A percentile compares a stretch with the other conserved stretches of the same genome.
These are phyloP conservation scores for Leptinotarsa texana DNA, from an alignment of 1,140 invertebrate species.

Conservation along the genomic window DNA sequence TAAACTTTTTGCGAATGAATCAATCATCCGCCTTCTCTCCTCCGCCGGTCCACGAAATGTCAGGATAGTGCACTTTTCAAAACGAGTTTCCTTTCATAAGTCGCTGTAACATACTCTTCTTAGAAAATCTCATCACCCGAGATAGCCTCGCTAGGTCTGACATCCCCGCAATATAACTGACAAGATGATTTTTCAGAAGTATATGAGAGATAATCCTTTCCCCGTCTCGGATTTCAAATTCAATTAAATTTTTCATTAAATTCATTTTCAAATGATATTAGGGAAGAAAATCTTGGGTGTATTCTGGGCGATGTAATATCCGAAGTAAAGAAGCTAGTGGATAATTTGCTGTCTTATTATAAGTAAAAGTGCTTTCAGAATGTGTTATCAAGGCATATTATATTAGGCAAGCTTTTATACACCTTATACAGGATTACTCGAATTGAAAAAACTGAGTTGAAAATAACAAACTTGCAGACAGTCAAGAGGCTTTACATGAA, in stretches of 20 bases:
- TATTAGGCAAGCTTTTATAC: too few relatives aligned
- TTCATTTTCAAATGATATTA: not conserved
- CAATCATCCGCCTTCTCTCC: not conserved
- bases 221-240: not conserved
- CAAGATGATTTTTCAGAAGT: not conserved
- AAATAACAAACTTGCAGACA: too few relatives aligned
- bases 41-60: not conserved
- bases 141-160: not conserved
- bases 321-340: too few relatives aligned
- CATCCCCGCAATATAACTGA: not conserved
- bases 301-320: too few relatives aligned
- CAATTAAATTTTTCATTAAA: slow-evolving; percentile 6
- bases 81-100: not conserved
- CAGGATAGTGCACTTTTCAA: not conserved
- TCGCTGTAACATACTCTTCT: not conserved
- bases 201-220: not conserved
- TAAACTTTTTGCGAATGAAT: too few relatives aligned
- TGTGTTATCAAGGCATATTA: too few relatives aligned
- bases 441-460: too few relatives aligned
- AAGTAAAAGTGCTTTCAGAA: too few relatives aligned
- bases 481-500: too few relatives aligned
- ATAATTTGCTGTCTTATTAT: too few relatives aligned
- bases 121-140: not conserved
- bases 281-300: not conserved
- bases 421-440: too few relatives aligned